These are phyloP conservation scores for Pinna nobilis DNA, from an alignment of 1,140 invertebrate genomes.

Conservation along the genomic window DNA sequence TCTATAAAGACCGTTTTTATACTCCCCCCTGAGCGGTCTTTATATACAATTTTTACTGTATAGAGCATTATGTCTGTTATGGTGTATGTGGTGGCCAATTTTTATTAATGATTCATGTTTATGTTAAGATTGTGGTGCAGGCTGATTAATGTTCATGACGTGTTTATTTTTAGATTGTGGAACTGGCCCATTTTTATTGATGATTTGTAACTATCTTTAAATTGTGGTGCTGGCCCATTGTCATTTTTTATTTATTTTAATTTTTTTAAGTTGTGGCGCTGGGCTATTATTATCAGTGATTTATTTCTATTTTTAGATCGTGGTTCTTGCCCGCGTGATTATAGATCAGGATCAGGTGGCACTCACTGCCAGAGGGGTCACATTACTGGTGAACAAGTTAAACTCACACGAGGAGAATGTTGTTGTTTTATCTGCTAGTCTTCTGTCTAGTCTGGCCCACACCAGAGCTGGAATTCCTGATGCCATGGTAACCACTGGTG, in stretches of 20 bases:
- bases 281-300: not conserved
- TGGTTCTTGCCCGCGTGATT: slow-evolving; percentile 73
- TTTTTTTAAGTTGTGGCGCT: too few species aligned
- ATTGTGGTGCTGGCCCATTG: too few species aligned
- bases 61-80: slow-evolving; percentile 67
- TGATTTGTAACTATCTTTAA: too few species aligned
- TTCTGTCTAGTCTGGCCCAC: slow-evolving; percentile 72
- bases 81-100: slow-evolving; percentile 72
- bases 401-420: slow-evolving; percentile 66
- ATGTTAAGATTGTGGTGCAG: too few species aligned
- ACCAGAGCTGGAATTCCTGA: slow-evolving; percentile 74
- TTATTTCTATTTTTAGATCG: slow-evolving; percentile 61
- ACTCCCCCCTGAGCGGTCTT: too few species aligned
- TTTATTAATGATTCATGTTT: too few species aligned
- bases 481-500: slow-evolving; percentile 73
- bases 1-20: too few species aligned
- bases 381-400: slow-evolving; percentile 64
- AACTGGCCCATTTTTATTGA: too few species aligned
- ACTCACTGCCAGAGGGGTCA: slow-evolving; percentile 71
- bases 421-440: slow-evolving; percentile 68
- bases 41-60: too few species aligned
- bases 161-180: too few species aligned
- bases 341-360: slow-evolving; percentile 70
- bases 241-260: too few species aligned
- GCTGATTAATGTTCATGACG: too few species aligned